phyloP scores from a whole-genome alignment of 2,888 invertebrate species.

The Escarpia spicata region DNA sequence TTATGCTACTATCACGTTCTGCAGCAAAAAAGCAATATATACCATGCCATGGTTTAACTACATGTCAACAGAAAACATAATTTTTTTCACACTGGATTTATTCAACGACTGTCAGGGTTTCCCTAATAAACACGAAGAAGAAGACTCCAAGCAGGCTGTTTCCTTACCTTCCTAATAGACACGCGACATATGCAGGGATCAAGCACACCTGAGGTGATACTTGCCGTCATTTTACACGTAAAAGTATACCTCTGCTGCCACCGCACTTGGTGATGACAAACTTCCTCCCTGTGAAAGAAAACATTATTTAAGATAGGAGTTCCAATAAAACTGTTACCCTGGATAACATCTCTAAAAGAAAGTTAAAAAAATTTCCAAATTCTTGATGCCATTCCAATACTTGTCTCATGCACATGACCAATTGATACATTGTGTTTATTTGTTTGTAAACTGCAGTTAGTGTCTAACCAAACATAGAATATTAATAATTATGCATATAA shows the following conservation, averaged over 20 bases:
- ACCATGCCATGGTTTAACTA: no score
- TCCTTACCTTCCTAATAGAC: slow-evolving; percentile 87
- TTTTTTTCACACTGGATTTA: no score
- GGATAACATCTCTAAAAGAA: background rate
- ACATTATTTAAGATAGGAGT: background rate
- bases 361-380: background rate
- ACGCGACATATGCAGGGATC: slow-evolving; percentile 93
- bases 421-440: background rate
- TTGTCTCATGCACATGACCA: background rate
- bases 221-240: slow-evolving; percentile 96
- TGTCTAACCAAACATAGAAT: background rate
- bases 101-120: no score
- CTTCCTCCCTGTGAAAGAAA: slow-evolving; percentile 82
- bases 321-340: background rate
- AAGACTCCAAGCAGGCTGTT: slow-evolving; percentile 42
- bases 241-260: slow-evolving; percentile 93
- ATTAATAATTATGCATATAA: background rate
- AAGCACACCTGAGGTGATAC: slow-evolving; percentile 91
- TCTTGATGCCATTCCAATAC: background rate
- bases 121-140: no score
- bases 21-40: no score
- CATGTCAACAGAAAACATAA: no score
- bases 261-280: slow-evolving; percentile 89
- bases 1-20: background rate
- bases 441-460: background rate